phyloP scores from a whole-genome alignment of 2,797 vertebrate species.

The Chaetophractus vellerosus region DNA sequence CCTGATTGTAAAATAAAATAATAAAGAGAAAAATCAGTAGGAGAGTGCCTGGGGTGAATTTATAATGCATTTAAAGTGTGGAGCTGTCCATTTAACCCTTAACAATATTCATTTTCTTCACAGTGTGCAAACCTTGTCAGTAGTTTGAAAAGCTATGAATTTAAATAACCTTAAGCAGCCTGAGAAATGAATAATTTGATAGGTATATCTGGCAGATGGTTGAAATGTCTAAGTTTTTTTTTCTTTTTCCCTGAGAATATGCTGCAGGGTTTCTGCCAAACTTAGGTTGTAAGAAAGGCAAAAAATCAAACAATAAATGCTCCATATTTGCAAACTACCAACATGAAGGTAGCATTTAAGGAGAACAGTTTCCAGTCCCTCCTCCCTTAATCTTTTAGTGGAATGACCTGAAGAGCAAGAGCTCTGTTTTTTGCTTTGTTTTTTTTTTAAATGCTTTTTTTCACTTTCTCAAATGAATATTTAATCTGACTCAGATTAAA shows the following conservation, averaged over 20 bases:
- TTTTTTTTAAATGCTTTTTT: conserved; percentile 32
- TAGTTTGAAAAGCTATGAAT: conserved; percentile 88
- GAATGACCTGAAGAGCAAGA: conserved; percentile 61
- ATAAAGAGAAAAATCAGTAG: conserved; percentile 83
- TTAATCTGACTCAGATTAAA: conserved; percentile 83
- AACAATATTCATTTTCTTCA: conserved; percentile 86
- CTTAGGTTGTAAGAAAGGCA: conserved; percentile 73
- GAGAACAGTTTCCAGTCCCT: neutral
- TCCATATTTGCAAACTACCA: conserved; percentile 77
- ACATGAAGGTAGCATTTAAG: conserved; percentile 47
- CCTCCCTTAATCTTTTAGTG: neutral
- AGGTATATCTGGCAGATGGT: conserved; percentile 84
- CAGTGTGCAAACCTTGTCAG: conserved; percentile 84
- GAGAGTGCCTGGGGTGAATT: conserved; percentile 81
- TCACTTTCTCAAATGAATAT: conserved; percentile 77
- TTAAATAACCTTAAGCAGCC: conserved; percentile 87
- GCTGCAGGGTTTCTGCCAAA: conserved; percentile 80
- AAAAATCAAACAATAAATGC: conserved; percentile 72
- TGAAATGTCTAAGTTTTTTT: conserved; percentile 67
- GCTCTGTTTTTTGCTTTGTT: neutral
- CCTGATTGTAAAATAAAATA: conserved; percentile 86
- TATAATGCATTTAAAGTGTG: conserved; percentile 83
- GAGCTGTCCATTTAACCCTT: conserved; percentile 87
- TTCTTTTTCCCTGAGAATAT: conserved; percentile 73
- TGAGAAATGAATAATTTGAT: conserved; percentile 88